Conservation (phyloP, 2,797 vertebrate species). For the Tympanoctomys barrerae region DNA sequence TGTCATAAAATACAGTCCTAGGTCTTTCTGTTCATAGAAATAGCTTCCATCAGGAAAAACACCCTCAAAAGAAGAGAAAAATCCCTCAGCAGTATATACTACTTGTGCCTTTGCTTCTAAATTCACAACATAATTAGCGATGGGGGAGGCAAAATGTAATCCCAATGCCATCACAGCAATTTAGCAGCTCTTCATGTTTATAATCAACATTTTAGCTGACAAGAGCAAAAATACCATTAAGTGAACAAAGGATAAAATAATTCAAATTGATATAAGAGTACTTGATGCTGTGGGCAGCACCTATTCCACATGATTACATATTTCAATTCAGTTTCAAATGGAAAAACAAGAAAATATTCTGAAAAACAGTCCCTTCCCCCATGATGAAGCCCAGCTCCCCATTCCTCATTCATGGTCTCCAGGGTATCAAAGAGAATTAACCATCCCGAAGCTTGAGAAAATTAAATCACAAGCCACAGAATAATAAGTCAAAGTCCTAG, state of each 20-base stretch:
- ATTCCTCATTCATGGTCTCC: constrained; percentile 62
- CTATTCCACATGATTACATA: constrained; percentile 12
- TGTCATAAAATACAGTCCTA: constrained; percentile 28
- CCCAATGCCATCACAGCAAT: constrained; percentile 63
- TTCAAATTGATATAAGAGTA: neutral
- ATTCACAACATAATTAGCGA: neutral
- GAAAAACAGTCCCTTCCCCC: constrained; percentile 57
- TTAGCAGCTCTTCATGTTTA: constrained; percentile 62
- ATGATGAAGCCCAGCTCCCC: constrained; percentile 42
- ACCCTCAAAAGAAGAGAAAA: constrained; percentile 60
- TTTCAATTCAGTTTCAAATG: constrained; percentile 51
- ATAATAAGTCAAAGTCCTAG: constrained; percentile 67
- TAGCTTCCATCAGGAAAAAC: constrained; percentile 52
- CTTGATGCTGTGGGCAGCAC: neutral
- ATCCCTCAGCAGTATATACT: neutral
- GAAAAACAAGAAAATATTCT: constrained; percentile 24
- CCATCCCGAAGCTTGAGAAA: constrained; percentile 69
- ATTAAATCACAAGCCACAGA: constrained; percentile 77
- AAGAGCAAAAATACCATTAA: constrained; percentile 70
- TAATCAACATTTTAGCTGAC: constrained; percentile 67
- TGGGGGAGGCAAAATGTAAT: neutral
- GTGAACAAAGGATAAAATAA: constrained; percentile 62
- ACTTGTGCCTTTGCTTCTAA: neutral
- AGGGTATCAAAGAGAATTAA: constrained; percentile 67
- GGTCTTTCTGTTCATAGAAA: constrained; percentile 58